Evolutionary conservation across 2,888 invertebrate genomes (phyloP), one percentile per base, ranked within the genome.

Genomic region (Eilema sororculum): DNA sequence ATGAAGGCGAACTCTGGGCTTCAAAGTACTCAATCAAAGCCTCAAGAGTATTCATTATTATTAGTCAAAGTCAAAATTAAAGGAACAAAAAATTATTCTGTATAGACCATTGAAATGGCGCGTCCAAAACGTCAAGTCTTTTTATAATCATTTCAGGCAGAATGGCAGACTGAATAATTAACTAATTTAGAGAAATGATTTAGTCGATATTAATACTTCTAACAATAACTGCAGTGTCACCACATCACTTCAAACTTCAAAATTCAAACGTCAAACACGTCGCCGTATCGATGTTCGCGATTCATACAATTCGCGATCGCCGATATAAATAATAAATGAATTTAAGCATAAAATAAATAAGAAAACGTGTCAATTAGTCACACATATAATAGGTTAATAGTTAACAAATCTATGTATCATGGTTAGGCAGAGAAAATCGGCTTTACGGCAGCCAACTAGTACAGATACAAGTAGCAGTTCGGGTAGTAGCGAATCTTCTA

Each of bases 381-480:
- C 64, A 76, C 67, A 73, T 76, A 81, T 74, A 69, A n/a, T 78
- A 79, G 68, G 60, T 72, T 78, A 84, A 69, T 76, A 63, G 65
- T 24, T 69, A 58, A 61, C 60, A 69, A 61, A 65, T 69, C 58
- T 60, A 62, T 80, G 57, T 61, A 89, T 75, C 10, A 95, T 94
- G 94, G 92, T 90, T 67, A 87, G 90, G 65, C 90, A 90, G 58
- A 89, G 93, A 67, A 95, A 93, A 85, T 75, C 80, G 2, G 79
- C 82, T 4, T 87, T 83, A 58, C 86, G 85, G 61, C 90, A 88
- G 80, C 83, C 86, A 58, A 85, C 74, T 20, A 89, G 87, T 60
- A 85, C 87, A 67, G 93, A 93, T 65, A 88, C 89, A 0, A 93
- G 91, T 28, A 91, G 90, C n/a, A 92, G 90, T 78, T 90, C 91